Conservation (phyloP, 2,113 vertebrate species). For the Melanotaenia duboulayi region DNA sequence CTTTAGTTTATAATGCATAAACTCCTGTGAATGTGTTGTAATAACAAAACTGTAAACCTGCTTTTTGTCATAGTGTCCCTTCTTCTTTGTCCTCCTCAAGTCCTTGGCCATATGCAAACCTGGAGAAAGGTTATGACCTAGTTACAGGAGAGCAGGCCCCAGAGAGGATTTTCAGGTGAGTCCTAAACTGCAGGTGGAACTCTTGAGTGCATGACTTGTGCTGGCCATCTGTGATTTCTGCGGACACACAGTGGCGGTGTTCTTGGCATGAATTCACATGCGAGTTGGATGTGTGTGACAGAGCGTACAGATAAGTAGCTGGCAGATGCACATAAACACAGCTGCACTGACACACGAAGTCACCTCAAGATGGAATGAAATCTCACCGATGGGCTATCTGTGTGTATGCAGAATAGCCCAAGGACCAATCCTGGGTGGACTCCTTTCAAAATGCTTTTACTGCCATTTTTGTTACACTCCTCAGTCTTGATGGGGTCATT, state of each 20-base stretch:
- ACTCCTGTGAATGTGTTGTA: not conserved
- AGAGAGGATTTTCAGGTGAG: constrained; percentile 98
- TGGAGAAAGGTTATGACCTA: constrained; percentile 96
- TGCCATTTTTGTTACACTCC: constrained; percentile 54
- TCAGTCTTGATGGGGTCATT: constrained; percentile 62
- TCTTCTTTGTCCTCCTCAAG: constrained; percentile 70
- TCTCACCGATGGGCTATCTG: constrained; percentile 30
- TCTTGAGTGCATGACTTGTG: constrained; percentile 28
- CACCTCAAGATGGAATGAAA: constrained; percentile 15
- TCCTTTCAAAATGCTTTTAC: constrained; percentile 66
- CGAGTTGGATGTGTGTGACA: constrained; percentile 24
- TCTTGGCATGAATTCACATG: constrained; percentile 26
- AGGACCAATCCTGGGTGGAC: constrained; percentile 30
- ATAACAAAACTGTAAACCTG: not conserved
- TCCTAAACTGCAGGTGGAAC: constrained; percentile 29
- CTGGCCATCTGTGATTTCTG: constrained; percentile 49
- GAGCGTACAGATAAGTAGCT: constrained; percentile 40
- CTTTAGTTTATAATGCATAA: not conserved
- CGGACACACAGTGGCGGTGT: constrained; percentile 1
- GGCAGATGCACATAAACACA: constrained; percentile 39
- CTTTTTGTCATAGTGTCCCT: not conserved
- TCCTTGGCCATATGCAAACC: constrained; percentile 96
- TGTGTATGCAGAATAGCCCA: constrained; percentile 45
- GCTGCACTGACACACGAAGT: constrained; percentile 26
- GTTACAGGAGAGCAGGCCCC: constrained; percentile 96